Evolutionary conservation across 2,888 invertebrate species (phyloP).

Genomic region (Disparrhopalites patrizii): DNA sequence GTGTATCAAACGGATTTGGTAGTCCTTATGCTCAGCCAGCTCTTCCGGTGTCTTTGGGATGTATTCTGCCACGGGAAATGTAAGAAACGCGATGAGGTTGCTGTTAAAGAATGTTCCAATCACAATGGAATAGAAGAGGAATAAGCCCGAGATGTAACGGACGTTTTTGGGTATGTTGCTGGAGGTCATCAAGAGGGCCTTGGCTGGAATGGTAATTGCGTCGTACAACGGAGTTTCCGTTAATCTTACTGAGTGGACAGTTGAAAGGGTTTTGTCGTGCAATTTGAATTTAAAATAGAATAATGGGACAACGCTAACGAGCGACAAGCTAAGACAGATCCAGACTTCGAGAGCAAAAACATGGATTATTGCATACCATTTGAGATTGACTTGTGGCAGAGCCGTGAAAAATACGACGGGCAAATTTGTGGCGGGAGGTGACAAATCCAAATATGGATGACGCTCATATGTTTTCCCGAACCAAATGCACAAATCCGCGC

Average conservation of each 20-base stretch:
- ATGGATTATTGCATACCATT: constrained; percentile 6
- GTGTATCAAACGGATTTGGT: background rate
- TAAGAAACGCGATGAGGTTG: constrained; percentile 2
- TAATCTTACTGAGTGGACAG: no score
- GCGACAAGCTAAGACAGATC: background rate
- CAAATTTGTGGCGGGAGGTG: background rate
- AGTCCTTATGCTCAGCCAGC: background rate
- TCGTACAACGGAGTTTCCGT: background rate
- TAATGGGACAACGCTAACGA: background rate
- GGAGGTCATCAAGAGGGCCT: no score
- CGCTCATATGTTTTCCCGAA: background rate
- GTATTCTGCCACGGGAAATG: background rate
- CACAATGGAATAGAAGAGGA: constrained; percentile 10
- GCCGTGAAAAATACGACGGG: background rate
- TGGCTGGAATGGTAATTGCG: no score
- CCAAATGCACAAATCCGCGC: background rate
- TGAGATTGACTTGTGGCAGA: background rate
- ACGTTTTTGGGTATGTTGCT: background rate
- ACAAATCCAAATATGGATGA: background rate
- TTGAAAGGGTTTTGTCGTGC: no score
- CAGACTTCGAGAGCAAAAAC: background rate
- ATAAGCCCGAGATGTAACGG: background rate
- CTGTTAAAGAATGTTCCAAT: background rate
- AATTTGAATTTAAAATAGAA: background rate
- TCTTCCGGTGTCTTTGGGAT: background rate